phyloP scores from a whole-genome alignment of 2,113 vertebrate genomes.

The Hydrochoerus hydrochaeris region DNA sequence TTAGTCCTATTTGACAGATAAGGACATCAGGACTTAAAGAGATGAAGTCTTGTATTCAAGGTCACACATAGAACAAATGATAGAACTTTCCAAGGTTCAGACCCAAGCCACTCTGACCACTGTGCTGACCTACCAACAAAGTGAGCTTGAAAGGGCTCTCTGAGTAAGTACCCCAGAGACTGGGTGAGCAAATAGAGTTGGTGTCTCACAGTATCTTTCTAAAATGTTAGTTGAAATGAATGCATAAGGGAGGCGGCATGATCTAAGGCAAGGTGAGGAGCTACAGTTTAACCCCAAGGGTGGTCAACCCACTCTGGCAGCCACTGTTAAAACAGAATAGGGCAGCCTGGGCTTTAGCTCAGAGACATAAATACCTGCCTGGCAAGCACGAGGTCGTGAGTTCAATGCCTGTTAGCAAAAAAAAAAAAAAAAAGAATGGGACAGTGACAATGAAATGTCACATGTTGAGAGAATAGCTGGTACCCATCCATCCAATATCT shows the following conservation, averaged over 20 bases:
- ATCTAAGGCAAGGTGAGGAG: background rate
- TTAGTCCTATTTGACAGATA: background rate
- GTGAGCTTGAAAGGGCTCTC: background rate
- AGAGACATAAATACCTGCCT: no score
- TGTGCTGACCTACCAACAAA: background rate
- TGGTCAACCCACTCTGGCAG: background rate
- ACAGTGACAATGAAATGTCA: background rate
- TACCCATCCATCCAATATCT: background rate
- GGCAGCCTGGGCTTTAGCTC: no score
- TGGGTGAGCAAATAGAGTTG: background rate
- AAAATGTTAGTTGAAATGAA: slow-evolving; percentile 26
- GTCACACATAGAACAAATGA: background rate
- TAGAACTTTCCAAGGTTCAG: background rate
- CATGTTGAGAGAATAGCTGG: background rate
- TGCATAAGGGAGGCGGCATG: background rate
- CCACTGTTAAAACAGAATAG: background rate
- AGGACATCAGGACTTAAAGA: background rate
- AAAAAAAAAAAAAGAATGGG: background rate
- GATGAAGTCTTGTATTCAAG: background rate
- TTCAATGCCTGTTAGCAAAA: no score
- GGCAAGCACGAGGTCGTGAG: no score
- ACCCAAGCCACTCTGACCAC: background rate
- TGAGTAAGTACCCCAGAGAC: background rate
- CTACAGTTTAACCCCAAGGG: background rate
- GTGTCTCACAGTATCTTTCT: background rate